These are phyloP conservation scores for Nesospiza acunhae DNA, from an alignment of 2,113 vertebrate species.

Conservation along the genomic window DNA sequence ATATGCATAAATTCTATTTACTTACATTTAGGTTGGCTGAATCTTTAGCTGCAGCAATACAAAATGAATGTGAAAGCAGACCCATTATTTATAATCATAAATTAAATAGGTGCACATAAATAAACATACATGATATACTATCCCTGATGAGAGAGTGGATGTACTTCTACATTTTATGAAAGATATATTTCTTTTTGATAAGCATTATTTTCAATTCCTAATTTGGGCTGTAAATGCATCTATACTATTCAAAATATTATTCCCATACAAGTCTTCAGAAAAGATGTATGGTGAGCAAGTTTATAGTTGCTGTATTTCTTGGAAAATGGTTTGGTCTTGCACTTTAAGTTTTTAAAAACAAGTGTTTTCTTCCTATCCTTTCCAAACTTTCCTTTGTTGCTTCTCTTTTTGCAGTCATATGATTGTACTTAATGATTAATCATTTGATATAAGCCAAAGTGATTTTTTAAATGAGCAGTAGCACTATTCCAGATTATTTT, in stretches of 20 bases:
- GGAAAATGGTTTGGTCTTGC: neutral
- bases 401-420: neutral
- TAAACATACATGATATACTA: neutral
- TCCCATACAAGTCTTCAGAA: neutral
- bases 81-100: neutral
- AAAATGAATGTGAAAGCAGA: neutral
- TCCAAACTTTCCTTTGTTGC: neutral
- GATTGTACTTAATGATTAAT: neutral
- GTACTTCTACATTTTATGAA: neutral
- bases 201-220: neutral
- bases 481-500: neutral
- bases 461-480: neutral
- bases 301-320: neutral
- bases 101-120: neutral
- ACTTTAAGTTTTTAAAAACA: neutral
- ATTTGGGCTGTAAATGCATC: neutral
- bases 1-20: neutral
- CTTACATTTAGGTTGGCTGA: neutral
- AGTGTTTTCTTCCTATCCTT: neutral
- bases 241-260: neutral
- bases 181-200: neutral
- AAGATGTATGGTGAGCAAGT: neutral
- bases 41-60: neutral
- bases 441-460: neutral
- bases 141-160: neutral